Evolutionary conservation across 2,797 vertebrate genomes (phyloP).

Genomic region (Meriones psammophilus): DNA sequence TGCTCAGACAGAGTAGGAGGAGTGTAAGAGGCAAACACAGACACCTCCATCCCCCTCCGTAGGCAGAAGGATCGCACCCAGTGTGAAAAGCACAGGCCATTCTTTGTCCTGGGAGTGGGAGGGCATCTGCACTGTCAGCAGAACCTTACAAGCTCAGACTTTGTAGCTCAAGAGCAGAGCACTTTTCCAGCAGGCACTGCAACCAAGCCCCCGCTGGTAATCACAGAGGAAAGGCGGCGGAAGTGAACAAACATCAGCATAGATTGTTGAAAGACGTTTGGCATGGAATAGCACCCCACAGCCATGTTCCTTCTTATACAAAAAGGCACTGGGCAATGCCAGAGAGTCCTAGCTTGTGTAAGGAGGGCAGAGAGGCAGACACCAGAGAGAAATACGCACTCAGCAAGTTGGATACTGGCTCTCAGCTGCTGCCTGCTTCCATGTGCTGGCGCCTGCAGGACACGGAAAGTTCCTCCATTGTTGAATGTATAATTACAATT

Average conservation of each 20-base stretch:
- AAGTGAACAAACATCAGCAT: background rate
- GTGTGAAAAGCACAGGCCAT: background rate
- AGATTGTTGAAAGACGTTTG: conserved; percentile 26
- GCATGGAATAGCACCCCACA: background rate
- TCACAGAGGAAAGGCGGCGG: conserved; percentile 6
- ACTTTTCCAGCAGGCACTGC: background rate
- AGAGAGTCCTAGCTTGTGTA: background rate
- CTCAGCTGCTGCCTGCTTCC: background rate
- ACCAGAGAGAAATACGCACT: background rate
- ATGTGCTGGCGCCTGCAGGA: background rate
- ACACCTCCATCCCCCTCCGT: background rate
- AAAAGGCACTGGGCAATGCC: background rate
- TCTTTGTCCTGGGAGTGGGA: background rate
- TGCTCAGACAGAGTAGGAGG: background rate
- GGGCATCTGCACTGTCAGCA: background rate
- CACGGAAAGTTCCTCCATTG: background rate
- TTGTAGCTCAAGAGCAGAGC: background rate
- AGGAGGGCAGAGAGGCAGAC: background rate
- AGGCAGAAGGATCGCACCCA: background rate
- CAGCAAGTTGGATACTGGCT: background rate
- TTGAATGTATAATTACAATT: background rate
- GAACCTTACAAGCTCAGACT: background rate
- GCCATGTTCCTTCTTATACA: background rate
- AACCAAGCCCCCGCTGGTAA: conserved; percentile 22
- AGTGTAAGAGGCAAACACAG: background rate